These are phyloP conservation scores for Cyprinodon tularosa DNA, from an alignment of 2,113 vertebrate genomes.

Conservation along the genomic window DNA sequence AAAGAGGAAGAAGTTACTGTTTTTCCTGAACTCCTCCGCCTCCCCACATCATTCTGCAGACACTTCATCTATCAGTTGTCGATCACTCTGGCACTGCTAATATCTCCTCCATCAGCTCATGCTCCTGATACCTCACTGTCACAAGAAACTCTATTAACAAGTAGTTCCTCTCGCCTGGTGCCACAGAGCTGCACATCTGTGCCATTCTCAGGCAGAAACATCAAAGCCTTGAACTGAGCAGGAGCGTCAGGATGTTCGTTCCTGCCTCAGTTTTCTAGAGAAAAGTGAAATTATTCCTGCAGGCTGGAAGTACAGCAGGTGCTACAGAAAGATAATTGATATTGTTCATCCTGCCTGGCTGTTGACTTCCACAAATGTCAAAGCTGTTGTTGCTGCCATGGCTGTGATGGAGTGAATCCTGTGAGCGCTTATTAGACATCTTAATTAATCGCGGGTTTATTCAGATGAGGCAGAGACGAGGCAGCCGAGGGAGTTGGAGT, in stretches of 20 bases:
- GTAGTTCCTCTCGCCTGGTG: slow-evolving; percentile 48
- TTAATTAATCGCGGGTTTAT: slow-evolving; percentile 51
- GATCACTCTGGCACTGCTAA: slow-evolving; percentile 62
- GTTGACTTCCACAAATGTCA: slow-evolving; percentile 43
- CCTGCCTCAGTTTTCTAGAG: slow-evolving; percentile 8
- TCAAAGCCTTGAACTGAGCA: slow-evolving; percentile 28
- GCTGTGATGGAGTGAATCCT: slow-evolving; percentile 41
- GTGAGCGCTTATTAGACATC: slow-evolving; percentile 36
- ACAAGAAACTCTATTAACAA: slow-evolving; percentile 43
- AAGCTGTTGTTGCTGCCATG: slow-evolving; percentile 18
- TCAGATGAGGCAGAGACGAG: slow-evolving; percentile 32
- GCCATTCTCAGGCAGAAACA: slow-evolving; percentile 7
- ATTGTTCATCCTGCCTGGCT: slow-evolving; percentile 30
- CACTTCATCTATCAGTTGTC: slow-evolving; percentile 29
- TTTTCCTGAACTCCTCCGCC: background rate
- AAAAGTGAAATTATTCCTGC: slow-evolving; percentile 6
- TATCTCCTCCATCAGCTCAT: slow-evolving; percentile 43
- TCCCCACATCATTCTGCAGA: slow-evolving; percentile 10
- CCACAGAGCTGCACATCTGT: slow-evolving; percentile 26
- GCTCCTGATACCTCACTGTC: slow-evolving; percentile 56
- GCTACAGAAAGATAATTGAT: slow-evolving; percentile 43
- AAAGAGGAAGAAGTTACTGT: background rate
- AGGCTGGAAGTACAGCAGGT: background rate
- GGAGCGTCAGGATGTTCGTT: slow-evolving; percentile 16
- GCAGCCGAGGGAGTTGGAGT: background rate